A percentile compares a stretch with the other conserved stretches of the same genome.
Evolutionary conservation across 92 coral and sea anemone genomes (phyloP).

Genomic region (Actinernus sp.): DNA sequence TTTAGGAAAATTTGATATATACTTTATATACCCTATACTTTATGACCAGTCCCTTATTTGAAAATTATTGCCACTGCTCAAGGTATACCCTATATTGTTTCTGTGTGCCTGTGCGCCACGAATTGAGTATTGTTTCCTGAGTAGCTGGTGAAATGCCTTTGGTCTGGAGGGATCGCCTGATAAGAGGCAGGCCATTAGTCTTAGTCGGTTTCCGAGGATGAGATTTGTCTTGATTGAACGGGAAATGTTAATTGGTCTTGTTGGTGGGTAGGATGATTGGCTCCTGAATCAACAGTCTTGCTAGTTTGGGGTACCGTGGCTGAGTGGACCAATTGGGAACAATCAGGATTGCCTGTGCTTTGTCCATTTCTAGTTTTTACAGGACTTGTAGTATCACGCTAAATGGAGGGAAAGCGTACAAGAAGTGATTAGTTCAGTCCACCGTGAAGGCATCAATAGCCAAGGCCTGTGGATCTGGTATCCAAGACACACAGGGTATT

Average conservation of each 20-base stretch:
- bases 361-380: conserved; percentile 33
- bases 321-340: conserved; percentile 63
- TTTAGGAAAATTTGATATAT: no score
- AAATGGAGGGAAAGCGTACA: conserved; percentile 27
- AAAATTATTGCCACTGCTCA: conserved; percentile 48
- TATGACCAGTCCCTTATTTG: no score
- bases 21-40: no score
- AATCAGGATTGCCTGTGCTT: conserved; percentile 44
- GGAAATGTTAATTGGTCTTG: conserved; percentile 35
- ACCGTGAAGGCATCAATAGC: conserved; percentile 61
- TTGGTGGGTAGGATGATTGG: conserved; percentile 41
- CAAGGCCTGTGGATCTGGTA: conserved; percentile 50
- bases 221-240: conserved; percentile 26
- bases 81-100: conserved; percentile 52
- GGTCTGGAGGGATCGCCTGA: neutral
- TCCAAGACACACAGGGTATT: conserved; percentile 40
- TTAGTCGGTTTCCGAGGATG: no score
- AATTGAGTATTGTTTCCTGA: conserved; percentile 49
- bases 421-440: conserved; percentile 2
- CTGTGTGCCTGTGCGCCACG: conserved; percentile 47
- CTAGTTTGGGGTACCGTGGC: conserved; percentile 62
- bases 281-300: conserved; percentile 37
- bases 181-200: neutral
- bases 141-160: conserved; percentile 54
- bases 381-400: conserved; percentile 35